Conservation (phyloP, 92 coral and sea anemone genomes). For the Chrysogorgia sp. region DNA sequence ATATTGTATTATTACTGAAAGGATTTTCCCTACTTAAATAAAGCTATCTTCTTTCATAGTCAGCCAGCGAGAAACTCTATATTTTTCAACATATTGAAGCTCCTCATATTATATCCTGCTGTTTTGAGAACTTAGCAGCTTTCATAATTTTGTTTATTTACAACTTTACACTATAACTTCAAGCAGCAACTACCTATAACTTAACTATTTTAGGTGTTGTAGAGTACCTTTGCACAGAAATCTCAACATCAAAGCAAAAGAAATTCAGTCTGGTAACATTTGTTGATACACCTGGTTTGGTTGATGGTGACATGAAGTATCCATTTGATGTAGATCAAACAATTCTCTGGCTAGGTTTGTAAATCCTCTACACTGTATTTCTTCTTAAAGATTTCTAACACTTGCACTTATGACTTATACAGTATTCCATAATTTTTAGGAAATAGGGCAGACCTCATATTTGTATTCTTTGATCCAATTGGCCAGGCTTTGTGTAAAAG, state of each 20-base stretch:
- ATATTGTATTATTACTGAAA: no score
- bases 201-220: slow-evolving; percentile 72
- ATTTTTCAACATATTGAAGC: no score
- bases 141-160: no score
- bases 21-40: no score
- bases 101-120: no score
- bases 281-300: slow-evolving; percentile 98
- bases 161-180: no score
- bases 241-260: slow-evolving; percentile 97
- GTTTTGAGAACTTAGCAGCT: no score
- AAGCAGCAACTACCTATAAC: no score
- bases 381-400: neutral
- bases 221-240: slow-evolving; percentile 92
- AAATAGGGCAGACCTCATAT: slow-evolving; percentile 89
- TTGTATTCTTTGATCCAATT: slow-evolving; percentile 99
- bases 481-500: slow-evolving; percentile 99
- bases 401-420: no score
- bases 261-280: slow-evolving; percentile 94
- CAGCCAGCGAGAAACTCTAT: no score
- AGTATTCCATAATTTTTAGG: slow-evolving; percentile 58
- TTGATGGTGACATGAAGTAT: slow-evolving; percentile 98
- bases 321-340: slow-evolving; percentile 96
- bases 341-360: slow-evolving; percentile 86
- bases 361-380: neutral
- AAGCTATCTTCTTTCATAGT: no score